phyloP scores from a whole-genome alignment of 2,888 invertebrate genomes.

The Netelia melanura region DNA sequence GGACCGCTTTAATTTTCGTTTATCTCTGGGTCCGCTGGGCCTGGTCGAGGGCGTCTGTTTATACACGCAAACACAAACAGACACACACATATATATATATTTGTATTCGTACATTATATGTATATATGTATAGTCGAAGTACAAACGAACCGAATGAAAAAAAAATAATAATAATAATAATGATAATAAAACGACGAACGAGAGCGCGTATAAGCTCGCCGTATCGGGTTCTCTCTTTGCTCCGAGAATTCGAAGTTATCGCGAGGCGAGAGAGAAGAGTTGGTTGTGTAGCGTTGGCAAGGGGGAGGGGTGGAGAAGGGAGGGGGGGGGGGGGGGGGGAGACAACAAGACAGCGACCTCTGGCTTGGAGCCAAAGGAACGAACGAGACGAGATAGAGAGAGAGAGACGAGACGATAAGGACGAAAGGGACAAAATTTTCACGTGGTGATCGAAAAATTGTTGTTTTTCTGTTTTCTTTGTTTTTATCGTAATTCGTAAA shows the following conservation, averaged over 20 bases:
- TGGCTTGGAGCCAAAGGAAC: not conserved
- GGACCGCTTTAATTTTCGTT: conserved; percentile 59
- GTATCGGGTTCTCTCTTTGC: conserved; percentile 50
- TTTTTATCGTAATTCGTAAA: not conserved
- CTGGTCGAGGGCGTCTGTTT: not conserved
- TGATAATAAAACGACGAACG: conserved; percentile 9
- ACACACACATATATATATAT: conserved; percentile 1
- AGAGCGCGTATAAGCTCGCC: conserved; percentile 31
- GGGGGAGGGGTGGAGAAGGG: not conserved
- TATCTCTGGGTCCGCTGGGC: conserved; percentile 38
- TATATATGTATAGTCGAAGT: not conserved
- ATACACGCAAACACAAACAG: conserved; percentile 1
- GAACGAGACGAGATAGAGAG: not conserved
- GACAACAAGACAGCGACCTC: not conserved
- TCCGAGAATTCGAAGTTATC: conserved; percentile 65
- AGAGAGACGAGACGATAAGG: not conserved
- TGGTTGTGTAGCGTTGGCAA: conserved; percentile 24
- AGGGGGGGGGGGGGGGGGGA: not conserved
- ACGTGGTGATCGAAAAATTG: not conserved
- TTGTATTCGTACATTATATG: not conserved
- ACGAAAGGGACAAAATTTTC: not conserved
- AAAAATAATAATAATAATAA: conserved; percentile 16
- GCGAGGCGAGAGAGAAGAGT: conserved; percentile 18
- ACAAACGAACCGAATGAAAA: conserved; percentile 13
- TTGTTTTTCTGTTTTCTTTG: not conserved